phyloP scores from a whole-genome alignment of 2,113 vertebrate species.

The Athene noctua region DNA sequence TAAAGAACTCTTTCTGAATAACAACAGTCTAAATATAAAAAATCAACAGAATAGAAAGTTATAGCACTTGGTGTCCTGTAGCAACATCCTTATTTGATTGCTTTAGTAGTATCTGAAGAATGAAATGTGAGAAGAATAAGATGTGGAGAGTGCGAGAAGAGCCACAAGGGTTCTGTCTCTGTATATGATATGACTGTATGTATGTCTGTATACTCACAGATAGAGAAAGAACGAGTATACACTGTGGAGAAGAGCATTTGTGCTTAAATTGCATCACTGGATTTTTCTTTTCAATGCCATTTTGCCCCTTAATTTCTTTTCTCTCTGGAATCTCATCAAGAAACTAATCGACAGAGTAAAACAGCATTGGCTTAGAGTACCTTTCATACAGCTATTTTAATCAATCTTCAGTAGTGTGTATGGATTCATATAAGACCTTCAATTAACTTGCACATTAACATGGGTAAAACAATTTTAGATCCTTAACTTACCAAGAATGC shows the following conservation, averaged over 20 bases:
- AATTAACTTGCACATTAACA: conserved; percentile 51
- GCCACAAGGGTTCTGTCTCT: neutral
- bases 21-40: neutral
- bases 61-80: neutral
- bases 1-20: neutral
- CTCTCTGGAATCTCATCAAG: conserved; percentile 44
- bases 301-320: conserved; percentile 47
- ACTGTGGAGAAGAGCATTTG: neutral
- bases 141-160: neutral
- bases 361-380: conserved; percentile 2
- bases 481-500: conserved; percentile 32
- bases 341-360: neutral
- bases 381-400: conserved; percentile 32
- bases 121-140: neutral
- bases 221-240: neutral
- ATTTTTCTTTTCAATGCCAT: neutral
- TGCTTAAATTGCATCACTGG: neutral
- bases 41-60: neutral
- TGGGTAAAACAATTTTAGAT: conserved; percentile 30
- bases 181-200: rapidly evolving
- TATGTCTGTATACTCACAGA: neutral
- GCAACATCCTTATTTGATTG: neutral
- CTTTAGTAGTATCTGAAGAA: neutral
- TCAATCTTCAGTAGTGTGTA: conserved; percentile 33
- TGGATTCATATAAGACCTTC: conserved; percentile 39